Evolutionary conservation across 2,797 vertebrate species (phyloP), one percentile per base, ranked within the genome.

Genomic region (Coregonus sp.): DNA sequence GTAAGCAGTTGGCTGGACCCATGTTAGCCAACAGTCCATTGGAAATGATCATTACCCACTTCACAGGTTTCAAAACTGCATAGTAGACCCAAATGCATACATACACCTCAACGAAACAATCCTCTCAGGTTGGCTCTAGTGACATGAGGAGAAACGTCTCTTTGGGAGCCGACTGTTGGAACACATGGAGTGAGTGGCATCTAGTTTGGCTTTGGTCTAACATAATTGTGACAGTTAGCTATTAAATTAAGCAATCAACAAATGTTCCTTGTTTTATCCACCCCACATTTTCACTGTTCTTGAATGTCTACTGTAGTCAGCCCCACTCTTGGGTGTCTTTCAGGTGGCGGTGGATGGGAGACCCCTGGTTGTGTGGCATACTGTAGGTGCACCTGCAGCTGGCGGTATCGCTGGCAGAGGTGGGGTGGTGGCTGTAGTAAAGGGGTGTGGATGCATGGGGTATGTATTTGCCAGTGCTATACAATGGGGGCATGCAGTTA

Each of bases 401-500:
- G 65, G 79, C 78, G 81, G 84, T 79, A 78, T 20, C 5, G 33
- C 31, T 40, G 15, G 37, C 1, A 54, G 25, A 29, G 51, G 6
- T 59, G 52, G 9, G 63, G 14, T 14, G 25, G 59, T n/a, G 47
- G 15, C 72, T 50, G 73, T 0, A 50, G 54, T 52, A 61, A 16
- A 75, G 33, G 72, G 61, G 70, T 54, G 50, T 56, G 50, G 14
- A 25, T 54, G 6, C 54, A 47, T 59, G 40, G 40, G 12, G n/a
- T 69, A 29, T 47, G 54, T 40, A 63, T 73, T 9, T 68, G 79
- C 67, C 80, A 75, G 82, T 88, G 86, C 86, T 87, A 84, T 84
- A 87, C 86, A 85, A 74, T 66, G 56, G 63, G 70, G 51, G 59
- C 86, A 88, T 90, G 87, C 90, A 86, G 75, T 76, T 2, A 0